phyloP scores from a whole-genome alignment of 2,797 vertebrate species.

The Phrynocephalus vlangalii region DNA sequence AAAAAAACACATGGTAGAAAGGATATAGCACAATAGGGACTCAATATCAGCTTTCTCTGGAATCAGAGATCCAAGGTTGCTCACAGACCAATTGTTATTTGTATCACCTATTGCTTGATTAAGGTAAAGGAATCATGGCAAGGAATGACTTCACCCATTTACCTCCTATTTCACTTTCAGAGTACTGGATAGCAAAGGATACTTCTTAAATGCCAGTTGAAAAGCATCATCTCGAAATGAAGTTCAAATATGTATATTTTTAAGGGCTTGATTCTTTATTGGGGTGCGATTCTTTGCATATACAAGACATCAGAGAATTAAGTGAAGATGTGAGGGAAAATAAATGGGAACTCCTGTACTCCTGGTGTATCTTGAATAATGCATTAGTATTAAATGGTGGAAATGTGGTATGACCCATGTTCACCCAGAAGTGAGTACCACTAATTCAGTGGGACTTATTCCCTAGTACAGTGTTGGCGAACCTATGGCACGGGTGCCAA shows the following conservation, averaged over 20 bases:
- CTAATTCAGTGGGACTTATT: not conserved
- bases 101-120: not conserved
- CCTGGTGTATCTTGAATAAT: not conserved
- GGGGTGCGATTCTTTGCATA: not conserved
- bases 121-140: not conserved
- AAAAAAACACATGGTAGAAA: slow-evolving; percentile 8
- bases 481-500: no score
- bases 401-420: not conserved
- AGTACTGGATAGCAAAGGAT: not conserved
- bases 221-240: not conserved
- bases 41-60: not conserved
- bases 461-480: not conserved
- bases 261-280: not conserved
- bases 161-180: not conserved
- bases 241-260: not conserved
- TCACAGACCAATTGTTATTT: slow-evolving; percentile 5
- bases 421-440: not conserved
- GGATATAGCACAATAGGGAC: slow-evolving; percentile 15
- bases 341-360: not conserved
- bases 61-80: not conserved
- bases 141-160: not conserved
- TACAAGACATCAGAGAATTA: not conserved
- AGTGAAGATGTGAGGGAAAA: not conserved
- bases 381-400: not conserved
- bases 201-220: not conserved